phyloP scores from a whole-genome alignment of 2,113 vertebrate species.

The Geothlypis trichas region DNA sequence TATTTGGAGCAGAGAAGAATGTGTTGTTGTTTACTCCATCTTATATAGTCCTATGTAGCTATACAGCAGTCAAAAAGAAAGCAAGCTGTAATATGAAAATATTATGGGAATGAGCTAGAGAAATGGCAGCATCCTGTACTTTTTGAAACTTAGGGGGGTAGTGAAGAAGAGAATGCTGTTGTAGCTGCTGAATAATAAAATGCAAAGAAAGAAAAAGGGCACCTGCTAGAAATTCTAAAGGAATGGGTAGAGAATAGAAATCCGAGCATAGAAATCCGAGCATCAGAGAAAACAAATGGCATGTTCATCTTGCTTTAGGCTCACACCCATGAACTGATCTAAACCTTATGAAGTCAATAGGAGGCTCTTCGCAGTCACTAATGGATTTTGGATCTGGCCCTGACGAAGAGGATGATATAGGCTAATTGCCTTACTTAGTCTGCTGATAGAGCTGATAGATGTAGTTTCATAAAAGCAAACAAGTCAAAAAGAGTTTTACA shows the following conservation, averaged over 20 bases:
- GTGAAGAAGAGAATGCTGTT: neutral
- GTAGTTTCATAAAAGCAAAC: neutral
- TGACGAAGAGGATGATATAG: neutral
- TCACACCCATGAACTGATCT: neutral
- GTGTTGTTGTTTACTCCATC: neutral
- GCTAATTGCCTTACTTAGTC: neutral
- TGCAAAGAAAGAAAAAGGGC: neutral
- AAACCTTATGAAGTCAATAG: constrained; percentile 3
- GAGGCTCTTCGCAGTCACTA: neutral
- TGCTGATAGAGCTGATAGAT: neutral
- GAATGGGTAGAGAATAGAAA: neutral
- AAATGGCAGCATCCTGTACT: neutral
- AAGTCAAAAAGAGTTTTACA: neutral
- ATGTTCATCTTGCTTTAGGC: constrained; percentile 10
- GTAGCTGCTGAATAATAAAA: neutral
- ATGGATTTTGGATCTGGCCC: constrained; percentile 10
- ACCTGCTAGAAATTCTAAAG: neutral
- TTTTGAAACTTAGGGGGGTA: neutral
- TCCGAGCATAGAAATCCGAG: neutral
- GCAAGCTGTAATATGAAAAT: neutral
- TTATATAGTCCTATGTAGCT: neutral
- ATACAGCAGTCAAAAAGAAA: neutral
- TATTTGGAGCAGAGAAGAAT: neutral
- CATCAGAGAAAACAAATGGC: neutral
- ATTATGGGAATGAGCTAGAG: neutral